These are phyloP conservation scores for Drosophila niveifrons DNA, from an alignment of 2,888 invertebrate species.

Conservation along the genomic window DNA sequence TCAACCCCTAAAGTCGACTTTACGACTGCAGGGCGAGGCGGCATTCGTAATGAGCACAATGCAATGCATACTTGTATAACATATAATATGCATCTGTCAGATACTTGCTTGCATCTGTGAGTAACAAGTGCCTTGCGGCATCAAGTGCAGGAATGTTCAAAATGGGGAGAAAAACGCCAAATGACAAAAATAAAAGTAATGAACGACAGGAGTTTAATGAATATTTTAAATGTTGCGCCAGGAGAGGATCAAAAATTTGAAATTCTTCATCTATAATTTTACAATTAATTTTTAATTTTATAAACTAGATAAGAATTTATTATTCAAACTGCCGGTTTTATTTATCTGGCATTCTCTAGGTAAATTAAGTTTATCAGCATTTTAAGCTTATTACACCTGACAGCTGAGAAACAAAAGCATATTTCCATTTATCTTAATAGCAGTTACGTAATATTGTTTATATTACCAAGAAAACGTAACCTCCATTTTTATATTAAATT, in stretches of 20 bases:
- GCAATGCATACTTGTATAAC: constrained; percentile 14
- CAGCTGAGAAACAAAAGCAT: constrained; percentile 31
- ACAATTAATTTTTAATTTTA: not conserved
- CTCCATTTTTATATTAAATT: too few species aligned
- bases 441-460: not conserved
- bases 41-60: constrained; percentile 38
- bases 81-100: constrained; percentile 54
- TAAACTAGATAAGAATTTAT: constrained; percentile 18
- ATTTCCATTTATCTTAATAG: constrained; percentile 13
- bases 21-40: constrained; percentile 17
- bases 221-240: not conserved
- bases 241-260: not conserved
- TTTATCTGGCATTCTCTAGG: not conserved
- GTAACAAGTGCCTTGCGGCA: constrained; percentile 42
- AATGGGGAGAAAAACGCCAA: not conserved
- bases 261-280: not conserved
- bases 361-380: constrained; percentile 18
- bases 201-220: not conserved
- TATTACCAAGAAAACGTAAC: too few species aligned
- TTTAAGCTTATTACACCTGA: constrained; percentile 32
- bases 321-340: constrained; percentile 9
- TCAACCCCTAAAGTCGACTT: constrained; percentile 52
- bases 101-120: constrained; percentile 43
- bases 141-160: constrained; percentile 39
- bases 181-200: not conserved